Base-by-base conservation (phyloP, 2,113 vertebrate genomes). In the Lutjanus erythropterus region DNA sequence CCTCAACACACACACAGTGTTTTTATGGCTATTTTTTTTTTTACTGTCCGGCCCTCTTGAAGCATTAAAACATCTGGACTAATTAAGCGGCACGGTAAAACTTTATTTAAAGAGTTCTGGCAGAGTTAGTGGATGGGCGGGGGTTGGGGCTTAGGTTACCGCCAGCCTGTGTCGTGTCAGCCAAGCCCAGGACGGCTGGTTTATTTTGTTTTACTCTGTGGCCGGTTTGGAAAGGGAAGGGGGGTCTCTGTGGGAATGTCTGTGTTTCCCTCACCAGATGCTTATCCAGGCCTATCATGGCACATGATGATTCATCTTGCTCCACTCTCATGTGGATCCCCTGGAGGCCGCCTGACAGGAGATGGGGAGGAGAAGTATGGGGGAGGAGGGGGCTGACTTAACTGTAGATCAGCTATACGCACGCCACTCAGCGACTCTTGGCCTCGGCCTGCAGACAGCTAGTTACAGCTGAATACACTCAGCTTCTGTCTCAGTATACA, bases 21-120 rank as follows among this genome's bases (percentile, higher is more conserved):
- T 83, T 84, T 82, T 85, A 61, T 85, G 77, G 58, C 76, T 85
- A 46, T 79, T 89, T 80, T 75, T 89, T 80, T 75, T 85, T 80
- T 75, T 78, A 77, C 79, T 80, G 75, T 65, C 25, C 23, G 11
- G 52, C 73, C 71, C 69, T 53, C 31, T 65, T 59, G 27, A 58
- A 91, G 78, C 88, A 86, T 83, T 85, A 89, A 91, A 95, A 86
- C 93, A 94, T 90, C 90, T 94, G 94, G 89, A 86, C 76, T 14
- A 29, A 58, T 90, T 90, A 91, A 85, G 87, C 79, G 50, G 27
- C 72, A 78, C 16, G 65, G 84, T 93, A 86, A 92, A 93, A 87
- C 80, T 91, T 92, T 88, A 90, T 90, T 83, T 91, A 86, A 87
- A 91, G 85, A 81, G 65, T 84, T 87, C 77, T 91, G 91, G 47